Evolutionary conservation across 2,888 invertebrate species (phyloP), one percentile per base, ranked within the genome.

Genomic region (Lochmaea capreae): DNA sequence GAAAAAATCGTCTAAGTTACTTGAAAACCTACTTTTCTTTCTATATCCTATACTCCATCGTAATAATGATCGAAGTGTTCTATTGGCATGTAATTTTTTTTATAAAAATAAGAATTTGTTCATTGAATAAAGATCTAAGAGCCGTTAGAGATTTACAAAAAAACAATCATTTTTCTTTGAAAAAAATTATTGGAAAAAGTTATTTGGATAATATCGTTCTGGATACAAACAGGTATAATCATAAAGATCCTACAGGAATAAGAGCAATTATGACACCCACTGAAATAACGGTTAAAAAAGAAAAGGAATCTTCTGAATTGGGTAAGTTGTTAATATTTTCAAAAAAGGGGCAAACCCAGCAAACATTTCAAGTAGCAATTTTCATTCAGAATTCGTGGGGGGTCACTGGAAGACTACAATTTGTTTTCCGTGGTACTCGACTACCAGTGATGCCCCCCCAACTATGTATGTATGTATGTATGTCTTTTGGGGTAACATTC

Each of bases 31-130:
- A 91, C 83, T 80, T 89, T 0, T 89, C 90, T 0, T 89, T 91
- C 80, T 92, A 92, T 80, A 80, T 90, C 4, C 87, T 91, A 79
- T 92, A 92, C 87, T 87, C 89, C 76, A 88, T 91, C 54, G 89
- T 91, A 63, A 86, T 91, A 79, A 88, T 89, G 57, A 85, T 91
- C 80, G 91, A 91, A 82, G 86, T 91, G 2, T 91, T 91, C 82
- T 91, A 90, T 72, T 90, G 90, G 46, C 88, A 91, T 78, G 88
- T 90, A 0, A 89, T 90, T 2, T 88, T 90, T 68, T 90, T 90
- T 5, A 87, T 92, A 33, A 88, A 89, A 39, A 88, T 90, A 49
- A 87, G 91, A 18, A 90, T 91, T 33, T 68, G 67, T 39, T 67
- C 59, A 11, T 54, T 78, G 61, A 76, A 78, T 14, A 62, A 39